phyloP scores from a whole-genome alignment of 2,888 invertebrate genomes.

The Panzeria rudis region DNA sequence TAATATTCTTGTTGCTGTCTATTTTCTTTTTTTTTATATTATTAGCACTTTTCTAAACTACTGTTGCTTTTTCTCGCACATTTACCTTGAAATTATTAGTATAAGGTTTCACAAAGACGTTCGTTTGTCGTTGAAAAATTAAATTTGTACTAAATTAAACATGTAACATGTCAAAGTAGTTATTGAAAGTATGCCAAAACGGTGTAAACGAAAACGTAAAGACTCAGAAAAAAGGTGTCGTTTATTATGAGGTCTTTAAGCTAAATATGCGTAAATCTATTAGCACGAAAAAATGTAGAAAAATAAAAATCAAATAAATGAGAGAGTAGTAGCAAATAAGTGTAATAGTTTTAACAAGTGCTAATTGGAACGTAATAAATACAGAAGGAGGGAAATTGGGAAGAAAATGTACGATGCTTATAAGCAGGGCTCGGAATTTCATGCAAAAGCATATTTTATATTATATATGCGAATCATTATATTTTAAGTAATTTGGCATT shows the following conservation, averaged over 20 bases:
- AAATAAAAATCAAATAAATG: background rate
- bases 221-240: background rate
- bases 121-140: background rate
- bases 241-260: slow-evolving; percentile 25
- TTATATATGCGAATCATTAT: too few species aligned
- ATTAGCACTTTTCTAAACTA: slow-evolving; percentile 7
- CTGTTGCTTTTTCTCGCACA: slow-evolving; percentile 48
- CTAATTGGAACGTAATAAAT: background rate
- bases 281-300: slow-evolving; percentile 4
- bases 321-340: background rate
- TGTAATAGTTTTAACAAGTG: background rate
- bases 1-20: slow-evolving; percentile 32
- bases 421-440: too few species aligned
- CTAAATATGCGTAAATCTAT: slow-evolving; percentile 48
- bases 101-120: slow-evolving; percentile 66
- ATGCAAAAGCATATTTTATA: too few species aligned
- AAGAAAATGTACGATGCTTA: too few species aligned
- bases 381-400: too few species aligned
- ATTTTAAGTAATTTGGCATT: too few species aligned
- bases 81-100: slow-evolving; percentile 67
- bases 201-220: slow-evolving; percentile 21
- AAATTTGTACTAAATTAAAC: slow-evolving; percentile 37
- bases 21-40: background rate
- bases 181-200: slow-evolving; percentile 69
- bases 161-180: slow-evolving; percentile 37